phyloP scores from a whole-genome alignment of 2,113 vertebrate genomes.

The Colinus virginianus region DNA sequence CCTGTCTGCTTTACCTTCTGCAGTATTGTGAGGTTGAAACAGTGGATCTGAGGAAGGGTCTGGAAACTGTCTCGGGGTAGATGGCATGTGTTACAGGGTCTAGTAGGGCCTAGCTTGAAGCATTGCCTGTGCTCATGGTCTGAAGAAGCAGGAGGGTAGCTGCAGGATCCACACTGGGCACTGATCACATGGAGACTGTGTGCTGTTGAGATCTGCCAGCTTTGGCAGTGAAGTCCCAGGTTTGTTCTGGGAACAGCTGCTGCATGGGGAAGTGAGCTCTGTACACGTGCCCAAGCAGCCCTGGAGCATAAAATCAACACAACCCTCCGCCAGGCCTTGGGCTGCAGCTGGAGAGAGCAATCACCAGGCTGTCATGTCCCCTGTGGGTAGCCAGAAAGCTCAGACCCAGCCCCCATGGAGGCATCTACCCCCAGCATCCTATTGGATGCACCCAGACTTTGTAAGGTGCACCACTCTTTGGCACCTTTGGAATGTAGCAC shows the following conservation, averaged over 20 bases:
- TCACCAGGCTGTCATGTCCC: fast-evolving
- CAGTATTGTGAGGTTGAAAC: not conserved
- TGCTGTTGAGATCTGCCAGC: not conserved
- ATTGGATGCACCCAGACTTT: not conserved
- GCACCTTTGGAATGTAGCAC: not conserved
- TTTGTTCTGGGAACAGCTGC: not conserved
- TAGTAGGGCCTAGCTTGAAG: not conserved
- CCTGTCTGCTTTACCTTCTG: not conserved
- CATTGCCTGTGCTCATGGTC: not conserved
- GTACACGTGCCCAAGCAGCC: not conserved
- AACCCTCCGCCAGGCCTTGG: not conserved
- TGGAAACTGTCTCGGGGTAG: not conserved
- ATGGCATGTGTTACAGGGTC: not conserved
- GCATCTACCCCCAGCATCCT: not conserved
- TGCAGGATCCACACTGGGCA: not conserved
- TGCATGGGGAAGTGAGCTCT: not conserved
- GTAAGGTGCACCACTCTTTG: not conserved
- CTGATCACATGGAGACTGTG: not conserved
- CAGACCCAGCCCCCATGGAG: not conserved
- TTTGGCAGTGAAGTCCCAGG: not conserved
- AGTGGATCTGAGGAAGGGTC: not conserved
- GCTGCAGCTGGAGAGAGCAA: not conserved
- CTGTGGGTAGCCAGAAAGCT: not conserved
- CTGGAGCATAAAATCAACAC: not conserved
- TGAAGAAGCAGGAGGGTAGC: not conserved